These are phyloP conservation scores for Toxostoma redivivum DNA, from an alignment of 2,113 vertebrate species.

Conservation along the genomic window DNA sequence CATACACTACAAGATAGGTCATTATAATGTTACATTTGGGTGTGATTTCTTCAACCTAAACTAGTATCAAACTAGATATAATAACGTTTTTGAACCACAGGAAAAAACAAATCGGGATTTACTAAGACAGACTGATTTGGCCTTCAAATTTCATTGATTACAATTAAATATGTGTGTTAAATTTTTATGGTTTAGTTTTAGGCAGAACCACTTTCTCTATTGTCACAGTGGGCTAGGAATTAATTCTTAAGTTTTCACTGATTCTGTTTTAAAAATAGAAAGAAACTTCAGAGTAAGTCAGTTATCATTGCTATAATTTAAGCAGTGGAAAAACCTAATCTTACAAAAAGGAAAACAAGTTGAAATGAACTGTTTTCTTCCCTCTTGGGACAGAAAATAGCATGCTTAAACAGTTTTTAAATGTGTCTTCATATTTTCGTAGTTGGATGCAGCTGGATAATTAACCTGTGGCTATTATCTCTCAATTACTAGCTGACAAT, in stretches of 20 bases:
- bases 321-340: neutral
- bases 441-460: neutral
- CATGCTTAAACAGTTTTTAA: neutral
- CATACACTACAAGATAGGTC: neutral
- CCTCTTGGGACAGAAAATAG: neutral
- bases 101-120: neutral
- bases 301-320: neutral
- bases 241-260: neutral
- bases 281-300: neutral
- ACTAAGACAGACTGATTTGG: neutral
- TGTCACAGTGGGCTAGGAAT: neutral
- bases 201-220: neutral
- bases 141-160: neutral
- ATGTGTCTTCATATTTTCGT: neutral
- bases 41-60: neutral
- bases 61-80: neutral
- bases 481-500: neutral
- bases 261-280: neutral
- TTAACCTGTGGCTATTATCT: neutral
- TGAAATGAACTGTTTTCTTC: neutral
- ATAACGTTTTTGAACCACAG: neutral
- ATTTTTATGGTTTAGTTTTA: neutral
- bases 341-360: neutral
- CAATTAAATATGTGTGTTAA: neutral
- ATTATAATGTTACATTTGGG: neutral